Evolutionary conservation across 2,113 vertebrate species (phyloP), one percentile per base, ranked within the genome.

Genomic region (Caretta caretta): DNA sequence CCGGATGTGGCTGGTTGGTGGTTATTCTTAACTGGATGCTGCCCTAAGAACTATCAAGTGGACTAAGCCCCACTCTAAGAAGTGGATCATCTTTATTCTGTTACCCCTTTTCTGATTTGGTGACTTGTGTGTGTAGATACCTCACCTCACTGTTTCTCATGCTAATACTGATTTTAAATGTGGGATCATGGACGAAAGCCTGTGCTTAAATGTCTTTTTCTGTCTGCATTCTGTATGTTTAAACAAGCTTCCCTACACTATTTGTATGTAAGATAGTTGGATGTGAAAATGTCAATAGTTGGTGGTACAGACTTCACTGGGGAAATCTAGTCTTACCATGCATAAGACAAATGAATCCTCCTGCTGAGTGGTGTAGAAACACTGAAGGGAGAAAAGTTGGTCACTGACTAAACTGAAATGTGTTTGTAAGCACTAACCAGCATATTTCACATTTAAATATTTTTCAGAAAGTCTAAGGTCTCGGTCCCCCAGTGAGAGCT

Each of bases 211-310:
- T 85, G 83, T 85, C 93, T 96, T 56, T 53, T 90, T 91, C 96
- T 93, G 13, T 31, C 76, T 87, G 92, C 69, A 83, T 94, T 96
- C 69, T 92, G 51, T 92, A 79, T 95, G 94, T 91, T 96, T 94
- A 95, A 96, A 95, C 96, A 93, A 83, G 92, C 94, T 95, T 89
- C 96, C 83, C 83, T 89, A 80, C 94, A 94, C 93, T 86, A 89
- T 69, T 96, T 86, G 87, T 95, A 92, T 96, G 96, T 92, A 96
- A 97, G 94, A 72, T 94, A 89, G 96, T 93, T 93, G 93, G 94
- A 93, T 57, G 90, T 95, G 94, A 96, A 92, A 92, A 94, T 92
- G 84, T 96, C 94, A 96, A 96, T 94, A 80, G 12, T 69, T 90
- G 92, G 92, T 90, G 92, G 92, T 89, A 94, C 84, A 86, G 95